Base-by-base conservation (phyloP, 2,888 invertebrate genomes). In the Trilocha varians region DNA sequence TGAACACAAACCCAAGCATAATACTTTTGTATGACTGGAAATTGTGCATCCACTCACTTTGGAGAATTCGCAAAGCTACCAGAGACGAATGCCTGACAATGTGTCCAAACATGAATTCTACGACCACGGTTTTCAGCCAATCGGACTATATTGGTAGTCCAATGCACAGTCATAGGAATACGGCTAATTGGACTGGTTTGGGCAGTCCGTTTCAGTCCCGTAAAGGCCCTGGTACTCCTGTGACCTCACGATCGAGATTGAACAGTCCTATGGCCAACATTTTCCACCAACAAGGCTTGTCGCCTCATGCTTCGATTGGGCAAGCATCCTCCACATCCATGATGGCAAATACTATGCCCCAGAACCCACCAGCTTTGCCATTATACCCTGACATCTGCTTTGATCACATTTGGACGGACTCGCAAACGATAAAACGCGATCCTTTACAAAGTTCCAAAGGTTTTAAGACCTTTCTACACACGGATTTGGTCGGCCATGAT, bases 351-450 rank as follows among this genome's bases (percentile, higher is more conserved):
- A 86, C 86, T 25, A 60, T 78, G 15, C 71, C 78, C 0, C 87
- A 87, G 46, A 57, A 71, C 0, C 87, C 82, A 35, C 88, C 87
- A n/a, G 78, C 89, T 0, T 86, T 92, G 52, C 94, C 94, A 0
- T 77, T 95, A 16, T 91, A 91, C 53, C 97, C 97, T 0, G 93
- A 94, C 54, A 87, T 97, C 49, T 97, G 96, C 60, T 83, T 98
- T 36, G 97, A 98, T 53, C 93, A 94, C 63, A 82, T 97, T 11
- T 98, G 97, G 97, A 93, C 93, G 0, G 97, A 97, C 59, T 90
- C 83, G 45, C 82, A 78, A 47, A 58, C 57, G 0, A 66, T 78
- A 2, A 64, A 53, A 47, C 59, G 74, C 49, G 87, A 79, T 67
- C 61, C 61, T 36, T 55, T 78, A 0, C 87, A 88, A 46, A 65